Evolutionary conservation across 2,797 vertebrate genomes (phyloP), one percentile per base, ranked within the genome.

Genomic region (Myotis planiceps): DNA sequence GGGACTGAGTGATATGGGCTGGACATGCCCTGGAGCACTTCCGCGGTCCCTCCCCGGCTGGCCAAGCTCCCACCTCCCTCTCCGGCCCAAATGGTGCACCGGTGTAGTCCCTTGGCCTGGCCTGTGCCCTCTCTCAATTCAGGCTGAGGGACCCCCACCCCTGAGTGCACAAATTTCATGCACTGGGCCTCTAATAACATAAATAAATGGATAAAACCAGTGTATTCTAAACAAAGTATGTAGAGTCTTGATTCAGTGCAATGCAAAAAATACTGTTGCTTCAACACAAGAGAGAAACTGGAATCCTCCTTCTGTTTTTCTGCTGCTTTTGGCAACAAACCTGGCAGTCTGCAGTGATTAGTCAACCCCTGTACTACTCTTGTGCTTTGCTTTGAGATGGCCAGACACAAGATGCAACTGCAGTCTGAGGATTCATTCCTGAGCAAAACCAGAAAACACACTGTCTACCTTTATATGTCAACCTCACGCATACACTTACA

Each of bases 371-470:
- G 0, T 15, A 1, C 32, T 60, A 55, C 78, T 53, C 82, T 74
- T 32, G 14, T 15, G 78, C 39, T 4, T 8, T 29, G 69, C 51
- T 92, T 81, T 9, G 60, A 92, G 94, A 96, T 23, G 71, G 14
- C 10, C 27, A 89, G 45, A 71, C 13, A 92, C 37, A 49, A 89
- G 18, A 78, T 0, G 4, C 65, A 66, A 25, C 45, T 29, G 16
- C 19, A 60, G 3, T 25, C 39, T 85, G 89, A 75, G 51, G 18
- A 80, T 94, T 53, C 95, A 15, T 47, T 82, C 25, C 51, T 25
- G 69, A 72, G 49, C 19, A 97, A 94, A 97, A 91, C 19, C 66
- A 72, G 25, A 66, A 83, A 69, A 82, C 25, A 12, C 10, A 37
- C 49, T 55, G 47, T 75, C 66, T 49, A 5, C 60, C 1, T 6